Evolutionary conservation across 1,140 invertebrate species (phyloP).

Genomic region (Spodoptera frugiperda): DNA sequence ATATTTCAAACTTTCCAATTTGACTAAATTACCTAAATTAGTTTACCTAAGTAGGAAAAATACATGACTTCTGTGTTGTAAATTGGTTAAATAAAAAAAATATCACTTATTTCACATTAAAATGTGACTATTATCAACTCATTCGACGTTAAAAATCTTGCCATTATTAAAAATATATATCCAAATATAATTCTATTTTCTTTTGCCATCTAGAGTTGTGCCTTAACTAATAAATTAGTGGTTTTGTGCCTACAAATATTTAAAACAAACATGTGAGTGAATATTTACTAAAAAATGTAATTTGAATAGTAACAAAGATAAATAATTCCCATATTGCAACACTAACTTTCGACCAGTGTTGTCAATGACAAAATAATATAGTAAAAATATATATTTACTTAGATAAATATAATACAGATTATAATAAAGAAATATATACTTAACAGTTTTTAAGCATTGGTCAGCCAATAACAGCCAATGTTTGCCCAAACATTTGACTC

Average conservation of each 20-base stretch:
- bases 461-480: not conserved
- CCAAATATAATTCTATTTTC: not conserved
- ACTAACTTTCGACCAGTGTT: constrained; percentile 12
- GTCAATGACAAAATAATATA: constrained; percentile 8
- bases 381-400: constrained; percentile 1
- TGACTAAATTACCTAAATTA: too few species aligned
- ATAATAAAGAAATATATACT: not conserved
- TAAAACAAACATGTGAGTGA: constrained; percentile 5
- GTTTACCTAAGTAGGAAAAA: too few species aligned
- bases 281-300: not conserved
- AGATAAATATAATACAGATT: not conserved
- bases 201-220: constrained; percentile 2
- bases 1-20: too few species aligned
- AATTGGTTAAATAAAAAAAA: too few species aligned
- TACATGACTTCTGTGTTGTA: too few species aligned
- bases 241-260: not conserved
- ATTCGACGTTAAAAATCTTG: too few species aligned
- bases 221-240: constrained; percentile 19
- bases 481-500: not conserved
- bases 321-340: not conserved
- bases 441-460: not conserved
- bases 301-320: constrained; percentile 6
- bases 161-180: not conserved
- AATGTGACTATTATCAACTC: too few species aligned
- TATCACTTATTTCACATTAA: too few species aligned